Evolutionary conservation across 2,113 vertebrate species (phyloP).

Genomic region (Rutilus rutilus): DNA sequence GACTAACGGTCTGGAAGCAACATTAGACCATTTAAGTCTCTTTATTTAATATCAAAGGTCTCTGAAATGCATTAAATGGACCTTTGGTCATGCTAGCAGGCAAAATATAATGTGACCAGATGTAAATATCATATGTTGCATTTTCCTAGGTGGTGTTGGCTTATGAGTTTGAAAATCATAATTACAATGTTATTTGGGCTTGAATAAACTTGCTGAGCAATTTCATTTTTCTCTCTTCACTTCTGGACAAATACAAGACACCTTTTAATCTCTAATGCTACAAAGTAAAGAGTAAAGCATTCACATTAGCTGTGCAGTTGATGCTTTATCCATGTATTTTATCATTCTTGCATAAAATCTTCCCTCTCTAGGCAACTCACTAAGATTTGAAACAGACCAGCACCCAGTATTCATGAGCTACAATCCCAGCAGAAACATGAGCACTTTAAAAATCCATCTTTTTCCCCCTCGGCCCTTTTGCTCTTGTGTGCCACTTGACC

Average conservation of each 20-base stretch:
- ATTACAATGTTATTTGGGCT: neutral
- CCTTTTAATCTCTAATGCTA: neutral
- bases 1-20: slow-evolving; percentile 3
- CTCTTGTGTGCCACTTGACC: slow-evolving; percentile 66
- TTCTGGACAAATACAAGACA: neutral
- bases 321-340: neutral
- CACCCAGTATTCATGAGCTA: neutral
- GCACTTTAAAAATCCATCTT: slow-evolving; percentile 57
- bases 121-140: neutral
- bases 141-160: neutral
- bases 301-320: too few species aligned
- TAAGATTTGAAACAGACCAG: slow-evolving; percentile 1
- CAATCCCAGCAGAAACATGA: slow-evolving; percentile 63
- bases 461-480: slow-evolving; percentile 49
- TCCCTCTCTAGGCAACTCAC: neutral
- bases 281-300: neutral
- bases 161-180: neutral
- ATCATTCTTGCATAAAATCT: neutral
- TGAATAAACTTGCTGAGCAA: neutral
- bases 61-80: neutral
- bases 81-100: neutral
- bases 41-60: neutral
- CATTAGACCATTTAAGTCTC: neutral
- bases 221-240: neutral
- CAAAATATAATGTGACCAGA: neutral